Conservation (phyloP, 2,888 invertebrate genomes). For the Mimumesa dahlbomi region DNA sequence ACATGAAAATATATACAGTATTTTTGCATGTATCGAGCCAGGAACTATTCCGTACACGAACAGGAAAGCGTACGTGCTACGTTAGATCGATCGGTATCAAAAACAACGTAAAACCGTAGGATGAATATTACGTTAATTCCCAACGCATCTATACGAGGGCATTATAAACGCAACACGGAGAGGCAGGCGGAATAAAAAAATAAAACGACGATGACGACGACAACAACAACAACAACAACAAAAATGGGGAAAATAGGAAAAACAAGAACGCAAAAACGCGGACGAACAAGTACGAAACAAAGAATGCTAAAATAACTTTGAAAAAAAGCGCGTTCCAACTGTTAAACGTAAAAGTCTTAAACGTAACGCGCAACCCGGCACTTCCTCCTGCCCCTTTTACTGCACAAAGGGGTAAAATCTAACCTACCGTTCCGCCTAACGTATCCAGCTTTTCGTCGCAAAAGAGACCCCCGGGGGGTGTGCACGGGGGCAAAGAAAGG, state of each 20-base stretch:
- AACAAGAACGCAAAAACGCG: not conserved
- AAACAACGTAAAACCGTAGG: no score
- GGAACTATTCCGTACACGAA: no score
- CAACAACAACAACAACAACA: no score
- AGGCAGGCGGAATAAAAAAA: no score
- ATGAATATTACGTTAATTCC: not conserved
- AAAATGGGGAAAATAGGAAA: not conserved
- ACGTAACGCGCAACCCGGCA: constrained; percentile 36
- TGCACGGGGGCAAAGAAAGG: constrained; percentile 14
- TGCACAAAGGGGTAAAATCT: constrained; percentile 58
- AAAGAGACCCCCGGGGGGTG: constrained; percentile 53
- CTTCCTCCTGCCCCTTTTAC: constrained; percentile 40
- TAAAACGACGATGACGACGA: no score
- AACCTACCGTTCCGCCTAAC: constrained; percentile 49
- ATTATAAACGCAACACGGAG: no score
- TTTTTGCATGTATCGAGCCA: no score
- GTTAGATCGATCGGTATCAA: no score
- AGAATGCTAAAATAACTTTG: constrained; percentile 39
- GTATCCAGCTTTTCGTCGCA: constrained; percentile 59
- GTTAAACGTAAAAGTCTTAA: constrained; percentile 56
- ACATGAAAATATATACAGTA: no score
- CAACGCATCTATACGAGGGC: no score
- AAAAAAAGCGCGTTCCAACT: constrained; percentile 33
- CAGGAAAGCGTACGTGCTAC: not conserved
- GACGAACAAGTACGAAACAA: constrained; percentile 17